Percentiles rank a stretch among this genome's conserved stretches.
Conservation (phyloP, 2,113 vertebrate genomes). For the Piprites chloris region DNA sequence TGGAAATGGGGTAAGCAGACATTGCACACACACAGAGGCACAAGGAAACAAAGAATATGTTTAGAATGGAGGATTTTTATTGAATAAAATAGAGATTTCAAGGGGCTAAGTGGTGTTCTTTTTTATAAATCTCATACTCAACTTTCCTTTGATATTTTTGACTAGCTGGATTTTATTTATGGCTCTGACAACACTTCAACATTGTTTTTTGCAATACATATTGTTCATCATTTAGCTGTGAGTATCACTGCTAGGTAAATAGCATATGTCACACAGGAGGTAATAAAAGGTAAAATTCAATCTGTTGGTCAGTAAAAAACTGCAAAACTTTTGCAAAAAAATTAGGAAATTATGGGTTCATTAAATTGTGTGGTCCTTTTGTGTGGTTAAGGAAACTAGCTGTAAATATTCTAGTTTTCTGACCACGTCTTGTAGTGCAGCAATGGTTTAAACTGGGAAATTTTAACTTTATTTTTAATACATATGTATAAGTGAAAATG, state of each 20-base stretch:
- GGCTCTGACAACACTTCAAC: neutral
- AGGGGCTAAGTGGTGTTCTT: neutral
- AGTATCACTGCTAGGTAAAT: neutral
- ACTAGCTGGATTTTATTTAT: neutral
- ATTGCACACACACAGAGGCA: neutral
- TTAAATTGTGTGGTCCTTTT: neutral
- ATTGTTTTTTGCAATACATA: constrained; percentile 16
- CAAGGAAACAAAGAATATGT: neutral
- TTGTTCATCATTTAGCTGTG: neutral
- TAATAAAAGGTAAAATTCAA: neutral
- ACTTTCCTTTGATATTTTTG: neutral
- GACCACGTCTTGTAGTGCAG: neutral
- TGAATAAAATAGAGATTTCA: neutral
- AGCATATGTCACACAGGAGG: neutral
- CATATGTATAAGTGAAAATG: neutral
- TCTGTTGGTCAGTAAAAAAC: neutral
- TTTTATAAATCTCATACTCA: neutral
- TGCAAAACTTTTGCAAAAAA: neutral
- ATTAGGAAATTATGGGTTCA: neutral
- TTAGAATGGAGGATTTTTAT: neutral
- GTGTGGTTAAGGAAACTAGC: neutral
- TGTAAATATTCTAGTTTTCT: neutral
- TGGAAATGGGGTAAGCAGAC: neutral
- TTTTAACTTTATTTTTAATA: neutral
- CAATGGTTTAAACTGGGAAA: neutral